Base-by-base conservation (phyloP, 2,888 invertebrate species). In the Ptychoptera albimana region DNA sequence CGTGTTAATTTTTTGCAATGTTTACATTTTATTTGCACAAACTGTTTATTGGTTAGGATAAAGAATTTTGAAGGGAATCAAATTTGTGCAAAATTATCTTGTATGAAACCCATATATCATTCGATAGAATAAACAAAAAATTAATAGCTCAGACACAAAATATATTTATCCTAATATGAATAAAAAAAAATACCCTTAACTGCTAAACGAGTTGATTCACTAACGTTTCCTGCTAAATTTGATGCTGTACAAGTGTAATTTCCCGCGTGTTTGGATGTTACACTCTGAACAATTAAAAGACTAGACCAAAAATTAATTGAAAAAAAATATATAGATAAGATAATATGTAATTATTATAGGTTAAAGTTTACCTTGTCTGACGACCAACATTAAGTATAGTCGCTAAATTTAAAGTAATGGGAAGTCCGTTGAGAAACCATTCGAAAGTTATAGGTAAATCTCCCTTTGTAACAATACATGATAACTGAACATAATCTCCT, bases 401-500 rank as follows among this genome's bases (percentile, higher is more conserved):
- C 43, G 57, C 59, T 48, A 53, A 43, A 9, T 53, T 52, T 13
- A 55, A 52, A 38, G 53, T 55, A 48, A 56, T 49, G 44, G 54
- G 13, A 29, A 49, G 45, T 12, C 48, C 53, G 48, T 61, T 60
- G 2, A 62, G 47, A 31, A 49, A 52, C 79, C 79, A 79, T 10
- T 74, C 69, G 55, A 79, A 77, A 49, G 71, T 72, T 37, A 79
- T 73, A 1, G 79, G 79, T 69, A 77, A 71, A 57, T 78, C 77
- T 14, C 79, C 79, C 36, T 77, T 75, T 37, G 80, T 85, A 42
- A 87, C 82, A 42, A 83, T 84, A 59, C 89, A 89, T 2, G 87
- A 82, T 37, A 88, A 72, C 59, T 87, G 81, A 42, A 84, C 77
- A 53, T 87, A 71, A 62, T 87, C 81, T 45, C 83, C 81, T 48